These are phyloP conservation scores for Drosophila antonietae DNA, from an alignment of 2,888 invertebrate genomes.

Conservation along the genomic window DNA sequence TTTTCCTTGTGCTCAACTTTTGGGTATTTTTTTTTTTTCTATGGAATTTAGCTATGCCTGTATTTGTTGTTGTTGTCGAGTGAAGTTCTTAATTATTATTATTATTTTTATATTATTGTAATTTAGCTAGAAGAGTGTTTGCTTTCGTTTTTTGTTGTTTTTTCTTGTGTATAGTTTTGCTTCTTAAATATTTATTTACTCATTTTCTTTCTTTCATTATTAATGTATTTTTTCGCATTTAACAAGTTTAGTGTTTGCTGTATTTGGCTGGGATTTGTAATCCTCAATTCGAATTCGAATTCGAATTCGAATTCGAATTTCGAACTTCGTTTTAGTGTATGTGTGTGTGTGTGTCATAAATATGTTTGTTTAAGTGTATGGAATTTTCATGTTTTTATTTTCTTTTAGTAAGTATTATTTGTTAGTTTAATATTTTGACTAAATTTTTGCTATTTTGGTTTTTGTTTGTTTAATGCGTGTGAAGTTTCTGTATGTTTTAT, in stretches of 20 bases:
- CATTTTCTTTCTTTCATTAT: constrained; percentile 31
- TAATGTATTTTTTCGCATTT: constrained; percentile 37
- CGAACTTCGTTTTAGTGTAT: constrained; percentile 26
- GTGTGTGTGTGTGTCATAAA: constrained; percentile 15
- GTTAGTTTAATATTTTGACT: constrained; percentile 69
- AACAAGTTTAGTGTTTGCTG: constrained; percentile 53
- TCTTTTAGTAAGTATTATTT: constrained; percentile 49
- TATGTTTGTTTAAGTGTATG: constrained; percentile 55
- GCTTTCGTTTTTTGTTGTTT: constrained; percentile 23
- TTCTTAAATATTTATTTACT: constrained; percentile 49
- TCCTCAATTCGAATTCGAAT: constrained; percentile 26
- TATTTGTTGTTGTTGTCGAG: constrained; percentile 47
- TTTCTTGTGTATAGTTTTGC: constrained; percentile 26
- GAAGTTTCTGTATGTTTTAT: constrained; percentile 51
- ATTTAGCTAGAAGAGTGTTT: constrained; percentile 71
- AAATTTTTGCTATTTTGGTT: constrained; percentile 67
- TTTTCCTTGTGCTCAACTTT: constrained; percentile 44
- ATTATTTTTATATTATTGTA: constrained; percentile 62
- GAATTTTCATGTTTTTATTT: constrained; percentile 25
- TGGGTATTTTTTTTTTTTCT: constrained; percentile 18
- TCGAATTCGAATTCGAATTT: constrained; percentile 23
- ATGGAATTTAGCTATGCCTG: constrained; percentile 61
- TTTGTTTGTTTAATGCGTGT: constrained; percentile 40
- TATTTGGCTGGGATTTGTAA: constrained; percentile 54
- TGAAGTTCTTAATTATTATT: constrained; percentile 65